phyloP scores from a whole-genome alignment of 2,797 vertebrate genomes.

The Sardinella longiceps region DNA sequence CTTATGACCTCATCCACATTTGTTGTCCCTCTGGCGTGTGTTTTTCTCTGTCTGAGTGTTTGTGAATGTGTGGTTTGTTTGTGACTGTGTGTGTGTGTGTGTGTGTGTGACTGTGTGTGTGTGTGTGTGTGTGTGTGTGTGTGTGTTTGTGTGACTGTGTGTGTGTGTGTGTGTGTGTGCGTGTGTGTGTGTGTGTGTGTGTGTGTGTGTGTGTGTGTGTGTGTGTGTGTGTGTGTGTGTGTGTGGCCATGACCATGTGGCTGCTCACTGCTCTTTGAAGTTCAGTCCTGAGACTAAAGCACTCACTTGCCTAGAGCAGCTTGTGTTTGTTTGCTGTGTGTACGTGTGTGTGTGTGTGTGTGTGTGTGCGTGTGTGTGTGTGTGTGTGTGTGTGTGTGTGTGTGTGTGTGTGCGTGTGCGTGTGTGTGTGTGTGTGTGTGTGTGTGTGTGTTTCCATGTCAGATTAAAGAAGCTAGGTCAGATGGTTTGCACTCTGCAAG shows the following conservation, averaged over 20 bases:
- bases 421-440: background rate
- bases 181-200: background rate
- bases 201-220: too few relatives aligned
- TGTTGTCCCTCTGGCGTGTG: too few relatives aligned
- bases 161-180: background rate
- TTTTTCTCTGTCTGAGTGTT: background rate
- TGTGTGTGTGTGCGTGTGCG: constrained; percentile 16
- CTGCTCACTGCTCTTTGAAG: constrained; percentile 2
- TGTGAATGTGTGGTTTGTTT: too few relatives aligned
- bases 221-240: background rate
- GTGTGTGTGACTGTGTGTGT: background rate
- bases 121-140: background rate
- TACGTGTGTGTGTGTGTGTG: constrained; percentile 2
- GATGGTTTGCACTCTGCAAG: background rate
- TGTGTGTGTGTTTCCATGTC: background rate
- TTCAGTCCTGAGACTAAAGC: background rate
- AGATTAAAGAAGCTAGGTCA: background rate
- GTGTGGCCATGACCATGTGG: background rate
- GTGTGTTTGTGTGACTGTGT: background rate
- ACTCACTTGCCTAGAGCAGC: background rate
- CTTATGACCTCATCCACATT: too few relatives aligned
- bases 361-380: too few relatives aligned
- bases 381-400: background rate
- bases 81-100: background rate
- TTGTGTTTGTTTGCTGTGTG: background rate